Base-by-base conservation (phyloP, 2,888 invertebrate genomes). In the Drosophila tripunctata region DNA sequence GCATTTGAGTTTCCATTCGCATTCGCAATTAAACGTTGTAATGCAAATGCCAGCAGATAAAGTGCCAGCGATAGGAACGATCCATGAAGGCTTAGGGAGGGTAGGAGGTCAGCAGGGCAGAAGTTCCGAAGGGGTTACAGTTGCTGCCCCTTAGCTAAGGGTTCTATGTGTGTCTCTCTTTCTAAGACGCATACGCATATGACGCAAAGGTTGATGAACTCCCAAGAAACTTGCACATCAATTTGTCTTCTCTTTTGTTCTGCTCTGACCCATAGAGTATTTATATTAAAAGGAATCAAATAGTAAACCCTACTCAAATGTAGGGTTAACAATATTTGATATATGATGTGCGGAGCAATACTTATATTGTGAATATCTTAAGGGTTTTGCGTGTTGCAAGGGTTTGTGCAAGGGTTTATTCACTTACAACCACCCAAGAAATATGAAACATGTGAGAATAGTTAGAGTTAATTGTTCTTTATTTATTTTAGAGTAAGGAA, bases 21-120 rank as follows among this genome's bases (percentile, higher is more conserved):
- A 57, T 66, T 67, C 33, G 73, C 83, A 80, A 81, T 81, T 81
- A 81, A 86, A 67, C 69, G 56, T 43, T 54, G 65, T 63, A 73
- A 84, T 87, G 87, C 82, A 84, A 87, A 83, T 87, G 67, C 70
- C 60, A 51, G 57, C 21, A 69, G 76, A 67, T 79, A 83, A 72
- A 77, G 67, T 66, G 65, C 75, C 48, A 50, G 38, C 54, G 60
- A 64, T 73, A 73, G 70, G 65, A 54, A 33, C 27, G 27, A 27
- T 51, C 45, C 47, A 45, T 15, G 17, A 10, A 8, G 10, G 27
- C 10, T 10, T 27, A 27, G 27, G n/a, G 10, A 27, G 27, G 27
- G 27, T 27, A 27, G 27, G 10, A 10, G 8, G 1, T 8, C 3
- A 27, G 1, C 8, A 57, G 52, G 54, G 50, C 44, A 27, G 75